Conservation (phyloP, 2,888 invertebrate genomes). For the Cheilosia scutellata region DNA sequence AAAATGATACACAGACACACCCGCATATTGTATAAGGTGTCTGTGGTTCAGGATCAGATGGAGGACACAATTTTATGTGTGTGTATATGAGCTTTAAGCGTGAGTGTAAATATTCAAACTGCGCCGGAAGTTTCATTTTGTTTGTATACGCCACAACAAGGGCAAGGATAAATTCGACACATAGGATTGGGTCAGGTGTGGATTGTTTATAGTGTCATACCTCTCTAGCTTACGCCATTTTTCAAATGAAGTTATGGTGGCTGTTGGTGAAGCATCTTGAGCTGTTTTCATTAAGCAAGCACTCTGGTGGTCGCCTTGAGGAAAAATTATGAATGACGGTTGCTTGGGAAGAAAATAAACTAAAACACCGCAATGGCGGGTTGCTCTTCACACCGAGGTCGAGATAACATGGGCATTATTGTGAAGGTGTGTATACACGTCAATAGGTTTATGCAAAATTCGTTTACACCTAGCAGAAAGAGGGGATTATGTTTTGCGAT, state of each 20-base stretch:
- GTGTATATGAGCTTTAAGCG: constrained; percentile 1
- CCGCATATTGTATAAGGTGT: neutral
- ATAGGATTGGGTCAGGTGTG: constrained; percentile 42
- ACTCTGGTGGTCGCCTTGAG: constrained; percentile 34
- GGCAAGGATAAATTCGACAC: constrained; percentile 35
- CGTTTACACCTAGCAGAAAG: constrained; percentile 10
- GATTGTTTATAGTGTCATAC: constrained; percentile 1
- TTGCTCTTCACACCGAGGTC: constrained; percentile 9
- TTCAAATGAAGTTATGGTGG: constrained; percentile 6
- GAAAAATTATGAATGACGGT: constrained; percentile 1
- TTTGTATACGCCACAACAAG: constrained; percentile 5
- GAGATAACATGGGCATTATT: constrained; percentile 38
- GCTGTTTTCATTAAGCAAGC: constrained; percentile 35
- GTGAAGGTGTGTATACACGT: constrained; percentile 7
- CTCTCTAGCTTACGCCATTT: neutral
- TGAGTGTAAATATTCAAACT: constrained; percentile 39
- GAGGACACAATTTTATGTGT: neutral
- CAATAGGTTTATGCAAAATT: constrained; percentile 39
- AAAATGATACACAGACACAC: neutral
- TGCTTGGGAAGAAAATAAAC: constrained; percentile 17
- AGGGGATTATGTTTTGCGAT: neutral
- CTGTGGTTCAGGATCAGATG: constrained; percentile 32
- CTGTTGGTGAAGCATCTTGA: constrained; percentile 46
- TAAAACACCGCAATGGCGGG: neutral
- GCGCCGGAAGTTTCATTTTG: constrained; percentile 1